Percentiles rank a stretch among this genome's conserved stretches.
phyloP scores from a whole-genome alignment of 2,113 vertebrate genomes.

The Engraulis encrasicolus region DNA sequence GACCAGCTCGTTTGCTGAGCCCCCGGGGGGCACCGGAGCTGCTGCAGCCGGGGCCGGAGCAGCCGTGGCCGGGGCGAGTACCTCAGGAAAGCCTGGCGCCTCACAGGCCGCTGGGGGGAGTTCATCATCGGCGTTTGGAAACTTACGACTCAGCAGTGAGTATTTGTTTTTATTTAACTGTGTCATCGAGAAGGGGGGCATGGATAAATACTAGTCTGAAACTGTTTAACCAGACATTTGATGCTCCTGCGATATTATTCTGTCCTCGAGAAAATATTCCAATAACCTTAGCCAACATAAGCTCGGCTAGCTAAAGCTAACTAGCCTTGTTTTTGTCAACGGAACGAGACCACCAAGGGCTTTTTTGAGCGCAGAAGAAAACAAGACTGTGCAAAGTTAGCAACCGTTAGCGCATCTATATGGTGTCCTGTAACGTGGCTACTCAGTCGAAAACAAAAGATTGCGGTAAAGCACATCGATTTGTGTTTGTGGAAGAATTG shows the following conservation, averaged over 20 bases:
- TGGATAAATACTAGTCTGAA: not conserved
- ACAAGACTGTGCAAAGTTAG: not conserved
- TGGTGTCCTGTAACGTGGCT: not conserved
- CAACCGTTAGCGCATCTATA: not conserved
- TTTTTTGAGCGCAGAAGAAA: slow-evolving; percentile 41
- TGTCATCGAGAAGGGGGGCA: not conserved
- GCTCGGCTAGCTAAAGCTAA: slow-evolving; percentile 40
- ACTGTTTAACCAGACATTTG: not conserved
- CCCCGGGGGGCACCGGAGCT: slow-evolving; percentile 79
- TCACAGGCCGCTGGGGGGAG: slow-evolving; percentile 77
- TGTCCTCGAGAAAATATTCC: not conserved
- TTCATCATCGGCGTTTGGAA: slow-evolving; percentile 79
- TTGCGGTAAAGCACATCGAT: not conserved
- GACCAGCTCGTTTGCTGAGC: slow-evolving; percentile 84
- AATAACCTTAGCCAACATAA: slow-evolving; percentile 46
- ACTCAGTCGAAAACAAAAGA: not conserved
- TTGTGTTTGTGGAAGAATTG: not conserved
- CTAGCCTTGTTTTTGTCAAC: slow-evolving; percentile 65
- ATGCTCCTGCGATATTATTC: not conserved
- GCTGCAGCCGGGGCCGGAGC: slow-evolving; percentile 76
- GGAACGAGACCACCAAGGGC: slow-evolving; percentile 49
- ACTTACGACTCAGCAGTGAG: slow-evolving; percentile 78
- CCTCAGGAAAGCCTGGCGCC: slow-evolving; percentile 80
- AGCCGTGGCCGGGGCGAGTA: slow-evolving; percentile 74
- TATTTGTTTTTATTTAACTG: slow-evolving; percentile 42